These are phyloP conservation scores for Rhabdophis nuchalis DNA, from an alignment of 2,797 vertebrate species.

Conservation along the genomic window DNA sequence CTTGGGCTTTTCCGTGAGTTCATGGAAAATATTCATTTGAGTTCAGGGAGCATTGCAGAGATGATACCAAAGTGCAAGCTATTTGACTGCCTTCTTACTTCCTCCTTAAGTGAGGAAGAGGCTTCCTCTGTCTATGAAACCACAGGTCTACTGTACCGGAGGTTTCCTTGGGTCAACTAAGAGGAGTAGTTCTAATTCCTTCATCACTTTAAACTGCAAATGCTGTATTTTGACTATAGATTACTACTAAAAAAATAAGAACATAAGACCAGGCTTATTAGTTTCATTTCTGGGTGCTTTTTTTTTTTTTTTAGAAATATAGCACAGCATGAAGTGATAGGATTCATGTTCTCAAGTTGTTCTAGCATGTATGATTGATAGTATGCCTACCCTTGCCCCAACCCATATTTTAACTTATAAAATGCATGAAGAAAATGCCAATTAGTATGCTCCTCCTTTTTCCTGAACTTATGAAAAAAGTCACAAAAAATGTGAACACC, in stretches of 20 bases:
- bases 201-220: background rate
- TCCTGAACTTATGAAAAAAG: background rate
- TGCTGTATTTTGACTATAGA: background rate
- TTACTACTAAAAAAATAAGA: background rate
- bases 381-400: slow-evolving; percentile 63
- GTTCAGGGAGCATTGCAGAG: background rate
- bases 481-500: background rate
- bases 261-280: background rate
- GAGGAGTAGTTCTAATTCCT: background rate
- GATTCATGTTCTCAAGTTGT: slow-evolving; percentile 46
- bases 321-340: slow-evolving; percentile 16
- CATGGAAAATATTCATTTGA: background rate
- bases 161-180: background rate
- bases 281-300: slow-evolving; percentile 5
- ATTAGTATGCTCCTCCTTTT: slow-evolving; percentile 43
- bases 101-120: background rate
- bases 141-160: background rate
- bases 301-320: slow-evolving; percentile 26
- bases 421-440: slow-evolving; percentile 62
- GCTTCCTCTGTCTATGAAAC: background rate
- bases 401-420: slow-evolving; percentile 68
- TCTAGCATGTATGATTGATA: slow-evolving; percentile 65
- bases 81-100: background rate
- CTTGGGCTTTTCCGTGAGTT: background rate
- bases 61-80: background rate